These are phyloP conservation scores for Halictus rubicundus DNA, from an alignment of 1,140 invertebrate genomes.

Conservation along the genomic window DNA sequence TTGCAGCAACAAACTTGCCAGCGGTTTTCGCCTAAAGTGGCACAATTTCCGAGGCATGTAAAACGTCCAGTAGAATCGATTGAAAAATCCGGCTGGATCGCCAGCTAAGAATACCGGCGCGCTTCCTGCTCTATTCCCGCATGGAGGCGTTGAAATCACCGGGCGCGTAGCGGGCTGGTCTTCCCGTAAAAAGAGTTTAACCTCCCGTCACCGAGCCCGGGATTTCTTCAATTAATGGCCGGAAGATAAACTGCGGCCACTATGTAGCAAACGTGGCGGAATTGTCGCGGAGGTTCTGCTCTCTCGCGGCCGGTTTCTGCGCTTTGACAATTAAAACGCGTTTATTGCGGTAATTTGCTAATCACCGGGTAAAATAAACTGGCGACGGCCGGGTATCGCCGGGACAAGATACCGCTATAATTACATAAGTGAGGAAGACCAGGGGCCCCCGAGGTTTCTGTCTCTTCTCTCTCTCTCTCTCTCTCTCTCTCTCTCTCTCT, in stretches of 20 bases:
- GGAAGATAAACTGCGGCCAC: not conserved
- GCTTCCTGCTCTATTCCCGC: not conserved
- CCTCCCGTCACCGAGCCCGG: too few relatives aligned
- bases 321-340: conserved; percentile 35
- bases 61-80: too few relatives aligned
- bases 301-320: not conserved
- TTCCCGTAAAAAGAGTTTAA: not conserved
- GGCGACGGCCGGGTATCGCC: not conserved
- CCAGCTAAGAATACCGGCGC: not conserved
- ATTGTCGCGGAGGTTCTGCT: not conserved
- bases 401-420: conserved; percentile 19
- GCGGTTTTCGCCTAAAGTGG: not conserved
- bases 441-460: too few relatives aligned
- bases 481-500: not conserved
- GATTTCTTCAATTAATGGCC: not conserved
- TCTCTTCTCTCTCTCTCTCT: not conserved
- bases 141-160: conserved; percentile 3
- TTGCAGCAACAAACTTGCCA: too few relatives aligned
- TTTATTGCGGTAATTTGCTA: conserved; percentile 40
- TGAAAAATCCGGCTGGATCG: not conserved
- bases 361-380: conserved; percentile 26
- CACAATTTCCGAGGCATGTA: not conserved
- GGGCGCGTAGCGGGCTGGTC: not conserved
- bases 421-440: conserved; percentile 27
- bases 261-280: not conserved